Percentiles rank a stretch among this genome's conserved stretches.
These are phyloP conservation scores for Stigmatopora argus DNA, from an alignment of 2,113 vertebrate species.

Conservation along the genomic window DNA sequence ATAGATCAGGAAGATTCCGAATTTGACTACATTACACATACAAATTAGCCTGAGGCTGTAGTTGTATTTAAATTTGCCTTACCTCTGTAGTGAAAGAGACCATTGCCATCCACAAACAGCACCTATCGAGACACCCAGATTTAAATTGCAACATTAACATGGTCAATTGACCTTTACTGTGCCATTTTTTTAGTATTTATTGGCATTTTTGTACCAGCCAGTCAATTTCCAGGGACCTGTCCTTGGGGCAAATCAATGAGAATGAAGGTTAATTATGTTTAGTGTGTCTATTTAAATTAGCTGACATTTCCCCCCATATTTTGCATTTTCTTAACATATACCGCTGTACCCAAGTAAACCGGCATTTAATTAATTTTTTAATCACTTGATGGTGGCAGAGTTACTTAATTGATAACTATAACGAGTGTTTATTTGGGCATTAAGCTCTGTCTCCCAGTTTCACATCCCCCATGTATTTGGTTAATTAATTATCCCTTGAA, in stretches of 20 bases:
- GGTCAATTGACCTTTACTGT: background rate
- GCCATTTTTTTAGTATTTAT: background rate
- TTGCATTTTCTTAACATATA: too few relatives aligned
- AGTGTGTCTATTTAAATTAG: background rate
- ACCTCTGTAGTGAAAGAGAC: slow-evolving; percentile 90
- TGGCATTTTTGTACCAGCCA: background rate
- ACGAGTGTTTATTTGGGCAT: background rate
- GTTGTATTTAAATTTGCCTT: slow-evolving; percentile 15
- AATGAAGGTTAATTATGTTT: background rate
- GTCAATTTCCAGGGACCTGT: background rate
- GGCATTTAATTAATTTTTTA: background rate
- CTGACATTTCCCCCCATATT: background rate
- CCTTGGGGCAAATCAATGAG: background rate
- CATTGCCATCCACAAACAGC: slow-evolving; percentile 91
- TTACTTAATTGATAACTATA: background rate
- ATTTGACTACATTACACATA: too few relatives aligned
- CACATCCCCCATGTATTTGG: background rate
- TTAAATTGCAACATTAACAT: slow-evolving; percentile 1
- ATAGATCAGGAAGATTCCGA: too few relatives aligned
- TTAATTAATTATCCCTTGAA: background rate
- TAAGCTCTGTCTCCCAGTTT: background rate
- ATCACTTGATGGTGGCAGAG: background rate
- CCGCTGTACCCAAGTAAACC: too few relatives aligned
- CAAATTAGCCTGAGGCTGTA: background rate
- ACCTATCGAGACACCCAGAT: slow-evolving; percentile 71